A percentile compares a stretch with the other conserved stretches of the same genome.
Evolutionary conservation across 2,113 vertebrate genomes (phyloP).

Genomic region (Camelus bactrianus): DNA sequence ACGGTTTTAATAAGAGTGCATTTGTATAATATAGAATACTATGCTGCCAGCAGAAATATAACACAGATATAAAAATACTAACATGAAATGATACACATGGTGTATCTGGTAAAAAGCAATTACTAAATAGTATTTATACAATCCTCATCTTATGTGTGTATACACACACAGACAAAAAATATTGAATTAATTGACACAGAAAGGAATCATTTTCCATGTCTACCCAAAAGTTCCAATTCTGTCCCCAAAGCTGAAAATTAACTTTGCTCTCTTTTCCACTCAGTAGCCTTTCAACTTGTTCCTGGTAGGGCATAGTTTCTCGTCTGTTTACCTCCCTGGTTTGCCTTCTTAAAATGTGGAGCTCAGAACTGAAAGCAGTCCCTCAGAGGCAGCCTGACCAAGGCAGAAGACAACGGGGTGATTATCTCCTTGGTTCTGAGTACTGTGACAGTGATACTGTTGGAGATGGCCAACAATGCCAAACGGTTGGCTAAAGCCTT

Average conservation of each 20-base stretch:
- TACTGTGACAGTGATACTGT: not conserved
- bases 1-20: not conserved
- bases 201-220: not conserved
- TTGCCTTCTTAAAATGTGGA: not conserved
- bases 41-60: not conserved
- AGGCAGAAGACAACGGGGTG: not conserved
- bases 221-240: not conserved
- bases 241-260: not conserved
- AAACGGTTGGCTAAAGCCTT: not conserved
- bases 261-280: not conserved
- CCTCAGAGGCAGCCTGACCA: not conserved
- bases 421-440: not conserved
- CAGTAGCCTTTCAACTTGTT: not conserved
- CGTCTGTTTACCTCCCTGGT: not conserved
- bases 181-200: not conserved
- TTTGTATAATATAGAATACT: not conserved
- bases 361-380: constrained; percentile 1
- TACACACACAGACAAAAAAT: not conserved
- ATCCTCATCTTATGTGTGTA: not conserved
- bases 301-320: not conserved
- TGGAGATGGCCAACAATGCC: not conserved
- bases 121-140: not conserved
- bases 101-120: not conserved
- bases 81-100: not conserved
- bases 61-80: not conserved